Evolutionary conservation across 2,888 invertebrate genomes (phyloP).

Genomic region (Erebia ligea): DNA sequence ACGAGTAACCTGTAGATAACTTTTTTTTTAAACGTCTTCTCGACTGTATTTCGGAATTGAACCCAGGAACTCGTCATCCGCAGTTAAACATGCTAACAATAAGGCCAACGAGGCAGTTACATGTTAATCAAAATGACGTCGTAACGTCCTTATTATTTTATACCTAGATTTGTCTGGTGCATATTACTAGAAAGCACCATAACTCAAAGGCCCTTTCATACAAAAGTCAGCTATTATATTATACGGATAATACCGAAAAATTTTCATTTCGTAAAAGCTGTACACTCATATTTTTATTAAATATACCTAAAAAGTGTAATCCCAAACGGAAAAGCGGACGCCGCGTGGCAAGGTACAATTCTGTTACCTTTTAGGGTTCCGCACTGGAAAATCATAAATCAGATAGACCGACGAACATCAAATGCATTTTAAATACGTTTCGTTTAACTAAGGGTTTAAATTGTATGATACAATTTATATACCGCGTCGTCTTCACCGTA

Average conservation of each 20-base stretch:
- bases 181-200: constrained; percentile 7
- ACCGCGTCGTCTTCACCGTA: too few relatives aligned
- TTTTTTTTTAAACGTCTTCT: too few relatives aligned
- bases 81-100: too few relatives aligned
- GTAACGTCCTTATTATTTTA: background rate
- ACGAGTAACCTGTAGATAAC: too few relatives aligned
- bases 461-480: too few relatives aligned
- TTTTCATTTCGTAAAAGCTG: constrained; percentile 36
- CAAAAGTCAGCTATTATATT: constrained; percentile 17
- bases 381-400: background rate
- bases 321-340: constrained; percentile 21
- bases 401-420: background rate
- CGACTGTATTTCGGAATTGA: too few relatives aligned
- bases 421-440: background rate
- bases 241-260: constrained; percentile 29
- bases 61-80: background rate
- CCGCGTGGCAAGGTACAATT: constrained; percentile 11
- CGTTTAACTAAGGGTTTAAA: too few relatives aligned
- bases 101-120: too few relatives aligned
- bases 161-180: constrained; percentile 9
- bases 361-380: constrained; percentile 19
- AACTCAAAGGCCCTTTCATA: constrained; percentile 23
- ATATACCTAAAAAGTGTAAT: constrained; percentile 31
- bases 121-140: constrained; percentile 16
- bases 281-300: constrained; percentile 38